These are phyloP conservation scores for Anniella stebbinsi DNA, from an alignment of 2,797 vertebrate genomes.

Conservation along the genomic window DNA sequence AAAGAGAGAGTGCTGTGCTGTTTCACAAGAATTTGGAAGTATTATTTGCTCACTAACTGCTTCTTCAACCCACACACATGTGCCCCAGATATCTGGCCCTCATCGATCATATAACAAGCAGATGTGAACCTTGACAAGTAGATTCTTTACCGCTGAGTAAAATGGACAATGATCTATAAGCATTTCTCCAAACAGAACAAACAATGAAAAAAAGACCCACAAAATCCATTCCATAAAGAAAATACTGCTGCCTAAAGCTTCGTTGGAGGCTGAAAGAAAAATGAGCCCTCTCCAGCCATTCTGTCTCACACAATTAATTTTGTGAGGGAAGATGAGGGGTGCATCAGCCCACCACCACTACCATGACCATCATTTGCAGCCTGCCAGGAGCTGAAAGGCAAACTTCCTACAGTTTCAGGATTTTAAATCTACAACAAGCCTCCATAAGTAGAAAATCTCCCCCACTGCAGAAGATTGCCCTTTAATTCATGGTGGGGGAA, in stretches of 20 bases:
- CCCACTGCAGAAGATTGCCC: too few species aligned
- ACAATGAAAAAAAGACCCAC: not conserved
- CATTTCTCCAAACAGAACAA: conserved; percentile 1
- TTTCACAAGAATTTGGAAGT: conserved; percentile 7
- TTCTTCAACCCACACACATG: not conserved
- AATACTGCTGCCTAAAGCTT: not conserved
- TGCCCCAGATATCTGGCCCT: accelerated
- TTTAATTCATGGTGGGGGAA: too few species aligned
- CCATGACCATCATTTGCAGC: too few species aligned
- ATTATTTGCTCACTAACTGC: conserved; percentile 17
- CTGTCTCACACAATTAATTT: too few species aligned
- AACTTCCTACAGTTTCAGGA: too few species aligned
- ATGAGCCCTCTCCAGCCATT: too few species aligned
- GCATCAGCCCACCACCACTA: too few species aligned
- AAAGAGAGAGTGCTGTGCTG: conserved; percentile 27
- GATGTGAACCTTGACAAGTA: not conserved
- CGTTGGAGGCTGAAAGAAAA: not conserved
- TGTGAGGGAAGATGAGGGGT: too few species aligned
- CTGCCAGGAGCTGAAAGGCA: too few species aligned
- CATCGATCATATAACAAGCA: not conserved
- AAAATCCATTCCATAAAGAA: not conserved
- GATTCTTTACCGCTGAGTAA: not conserved
- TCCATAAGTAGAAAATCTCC: too few species aligned
- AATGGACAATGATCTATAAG: conserved; percentile 6
- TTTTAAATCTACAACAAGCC: too few species aligned